A percentile compares a stretch with the other conserved stretches of the same genome.
These are phyloP conservation scores for Spodoptera picta DNA, from an alignment of 2,888 invertebrate genomes.

Conservation along the genomic window DNA sequence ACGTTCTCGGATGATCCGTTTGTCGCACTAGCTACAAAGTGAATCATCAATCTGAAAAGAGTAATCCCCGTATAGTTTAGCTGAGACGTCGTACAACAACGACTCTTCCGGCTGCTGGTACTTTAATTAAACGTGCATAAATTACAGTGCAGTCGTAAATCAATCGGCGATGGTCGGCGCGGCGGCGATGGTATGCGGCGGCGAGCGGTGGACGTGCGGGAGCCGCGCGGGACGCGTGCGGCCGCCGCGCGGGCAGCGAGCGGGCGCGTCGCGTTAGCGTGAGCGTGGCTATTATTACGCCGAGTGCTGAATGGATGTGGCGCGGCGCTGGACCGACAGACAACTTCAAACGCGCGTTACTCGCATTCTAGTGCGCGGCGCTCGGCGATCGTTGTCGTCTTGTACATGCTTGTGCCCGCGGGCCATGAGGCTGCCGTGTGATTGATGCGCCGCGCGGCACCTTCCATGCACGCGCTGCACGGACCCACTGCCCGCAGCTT, in stretches of 20 bases:
- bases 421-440: conserved; percentile 25
- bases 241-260: conserved; percentile 43
- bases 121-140: conserved; percentile 86
- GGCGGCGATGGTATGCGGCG: conserved; percentile 60
- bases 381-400: conserved; percentile 52
- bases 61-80: conserved; percentile 41
- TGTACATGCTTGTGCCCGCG: conserved; percentile 42
- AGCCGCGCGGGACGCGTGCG: conserved; percentile 36
- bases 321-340: conserved; percentile 33
- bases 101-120: conserved; percentile 79
- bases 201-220: conserved; percentile 54
- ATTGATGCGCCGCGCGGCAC: conserved; percentile 23
- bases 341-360: conserved; percentile 69
- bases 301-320: conserved; percentile 67
- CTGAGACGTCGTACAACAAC: conserved; percentile 40
- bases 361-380: conserved; percentile 66
- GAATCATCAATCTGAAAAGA: conserved; percentile 56
- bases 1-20: background rate
- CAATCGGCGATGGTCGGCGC: conserved; percentile 69
- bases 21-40: conserved; percentile 32
- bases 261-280: conserved; percentile 44
- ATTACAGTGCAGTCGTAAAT: conserved; percentile 77
- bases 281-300: conserved; percentile 59
- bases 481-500: background rate
- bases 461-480: background rate